Conservation (phyloP, 1,140 invertebrate species). For the Diorhabda carinulata region DNA sequence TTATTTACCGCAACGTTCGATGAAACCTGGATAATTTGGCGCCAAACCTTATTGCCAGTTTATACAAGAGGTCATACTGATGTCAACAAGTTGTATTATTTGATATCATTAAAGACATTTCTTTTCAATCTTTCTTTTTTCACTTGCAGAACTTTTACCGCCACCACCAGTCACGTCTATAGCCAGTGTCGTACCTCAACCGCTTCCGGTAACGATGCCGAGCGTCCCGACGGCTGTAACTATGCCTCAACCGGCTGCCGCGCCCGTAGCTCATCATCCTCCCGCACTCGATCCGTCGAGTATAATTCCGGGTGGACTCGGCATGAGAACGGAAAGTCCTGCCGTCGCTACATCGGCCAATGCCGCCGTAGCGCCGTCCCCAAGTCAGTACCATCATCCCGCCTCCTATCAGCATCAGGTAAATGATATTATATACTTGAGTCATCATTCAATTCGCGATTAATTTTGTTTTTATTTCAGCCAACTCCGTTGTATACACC, state of each 20-base stretch:
- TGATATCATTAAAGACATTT: no score
- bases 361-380: constrained; percentile 49
- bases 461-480: constrained; percentile 5
- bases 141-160: constrained; percentile 15
- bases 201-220: constrained; percentile 30
- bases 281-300: constrained; percentile 39
- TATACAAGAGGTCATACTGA: no score
- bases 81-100: no score
- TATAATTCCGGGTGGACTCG: constrained; percentile 30
- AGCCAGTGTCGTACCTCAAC: constrained; percentile 24
- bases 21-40: no score
- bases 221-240: constrained; percentile 34
- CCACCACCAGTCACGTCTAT: constrained; percentile 23
- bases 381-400: constrained; percentile 51
- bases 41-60: no score
- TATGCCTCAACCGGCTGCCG: constrained; percentile 43
- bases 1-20: no score
- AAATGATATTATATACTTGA: constrained; percentile 43
- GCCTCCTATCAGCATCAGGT: constrained; percentile 54
- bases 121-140: not conserved
- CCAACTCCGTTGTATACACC: constrained; percentile 14
- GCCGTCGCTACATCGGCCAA: constrained; percentile 48
- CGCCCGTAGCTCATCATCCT: constrained; percentile 42
- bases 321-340: constrained; percentile 46
- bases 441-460: constrained; percentile 50